Base-by-base conservation (phyloP, 2,113 vertebrate genomes). In the Psettodes erumei region DNA sequence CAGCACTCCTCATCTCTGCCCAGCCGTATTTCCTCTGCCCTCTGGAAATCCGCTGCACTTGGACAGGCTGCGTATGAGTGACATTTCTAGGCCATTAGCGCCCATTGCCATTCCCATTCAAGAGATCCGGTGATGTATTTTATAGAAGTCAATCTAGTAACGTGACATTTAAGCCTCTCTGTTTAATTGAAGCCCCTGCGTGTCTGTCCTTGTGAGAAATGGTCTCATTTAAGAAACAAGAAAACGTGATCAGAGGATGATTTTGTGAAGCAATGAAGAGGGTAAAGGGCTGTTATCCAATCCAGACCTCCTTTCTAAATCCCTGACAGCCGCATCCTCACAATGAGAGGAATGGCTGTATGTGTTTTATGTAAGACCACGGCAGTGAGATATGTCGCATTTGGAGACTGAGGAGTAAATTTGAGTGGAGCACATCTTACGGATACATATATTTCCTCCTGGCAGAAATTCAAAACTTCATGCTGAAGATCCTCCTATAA, bases 1-100 rank as follows among this genome's bases (percentile, higher is more conserved):
- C 28, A 18, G 37, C 33, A 28, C 28, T 64, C 58, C 23, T 61
- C 75, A 27, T 84, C 65, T 63, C 56, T 13, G 37, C 51, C 47
- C 18, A 32, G 37, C 28, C 63, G 51, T 45, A 64, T 62, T 70
- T 80, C 47, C 8, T 15, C 11, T 37, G 48, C 69, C 71, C 67
- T 71, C 32, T 47, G 62, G 61, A 79, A 64, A 62, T 59, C 69
- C 50, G 23, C 32, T 3, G 48, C 30, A 54, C 40, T n/a, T 75
- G 76, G 50, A 76, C 25, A 63, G 42, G 77, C 35, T 82, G 68
- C 35, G 47, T 10, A 48, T 65, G 86, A 87, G 66, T 89, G 90
- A 89, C 90, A 91, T 90, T 91, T 91, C 63, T 74, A 19, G 75
- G 48, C 79, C 75, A 86, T 86, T 89, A 87, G 75, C 77, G 79